Conservation (phyloP, 2,113 vertebrate genomes). For the Triplophysa rosa region DNA sequence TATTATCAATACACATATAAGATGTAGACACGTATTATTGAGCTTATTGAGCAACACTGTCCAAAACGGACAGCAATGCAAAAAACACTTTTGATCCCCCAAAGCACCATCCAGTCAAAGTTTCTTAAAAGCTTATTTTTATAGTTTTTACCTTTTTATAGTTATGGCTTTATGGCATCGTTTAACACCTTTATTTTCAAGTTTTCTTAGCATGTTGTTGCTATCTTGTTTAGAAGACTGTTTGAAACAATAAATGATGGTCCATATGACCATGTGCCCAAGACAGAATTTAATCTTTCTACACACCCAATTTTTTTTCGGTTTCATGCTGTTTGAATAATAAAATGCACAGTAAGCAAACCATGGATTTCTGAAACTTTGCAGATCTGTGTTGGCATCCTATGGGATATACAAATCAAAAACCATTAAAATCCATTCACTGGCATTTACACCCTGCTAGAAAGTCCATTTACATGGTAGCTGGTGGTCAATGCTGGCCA, state of each 20-base stretch:
- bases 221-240: background rate
- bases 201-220: background rate
- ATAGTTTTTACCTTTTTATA: too few species aligned
- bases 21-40: too few species aligned
- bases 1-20: too few species aligned
- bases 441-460: too few species aligned
- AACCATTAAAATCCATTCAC: background rate
- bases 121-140: too few species aligned
- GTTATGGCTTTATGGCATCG: too few species aligned
- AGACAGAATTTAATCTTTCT: slow-evolving; percentile 20
- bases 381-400: background rate
- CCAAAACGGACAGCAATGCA: too few species aligned
- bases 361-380: background rate
- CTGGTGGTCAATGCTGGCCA: background rate
- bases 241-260: slow-evolving; percentile 6
- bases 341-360: slow-evolving; percentile 10
- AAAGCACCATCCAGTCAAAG: too few species aligned
- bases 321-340: slow-evolving; percentile 9
- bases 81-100: too few species aligned
- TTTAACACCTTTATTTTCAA: too few species aligned
- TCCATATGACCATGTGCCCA: background rate
- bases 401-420: background rate
- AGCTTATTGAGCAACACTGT: too few species aligned
- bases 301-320: background rate
- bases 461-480: background rate